Evolutionary conservation across 2,888 invertebrate species (phyloP).

Genomic region (Polymixis flavicincta): DNA sequence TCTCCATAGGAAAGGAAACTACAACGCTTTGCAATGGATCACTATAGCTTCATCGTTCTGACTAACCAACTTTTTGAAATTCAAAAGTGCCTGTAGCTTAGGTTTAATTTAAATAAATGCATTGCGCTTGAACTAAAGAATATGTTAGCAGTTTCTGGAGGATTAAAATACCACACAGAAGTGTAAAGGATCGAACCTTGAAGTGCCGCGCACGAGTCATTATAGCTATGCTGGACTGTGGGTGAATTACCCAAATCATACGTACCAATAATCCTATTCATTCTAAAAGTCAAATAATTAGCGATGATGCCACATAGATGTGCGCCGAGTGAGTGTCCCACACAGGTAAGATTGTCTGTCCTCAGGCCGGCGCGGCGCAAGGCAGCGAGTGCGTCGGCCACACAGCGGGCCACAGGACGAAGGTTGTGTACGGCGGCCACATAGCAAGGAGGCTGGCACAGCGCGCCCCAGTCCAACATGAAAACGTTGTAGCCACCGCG

Average conservation of each 20-base stretch:
- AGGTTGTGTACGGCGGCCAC: constrained; percentile 94
- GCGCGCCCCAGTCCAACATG: constrained; percentile 94
- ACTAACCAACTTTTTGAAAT: no score
- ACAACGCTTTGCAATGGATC: no score
- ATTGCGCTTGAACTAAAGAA: no score
- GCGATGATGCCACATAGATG: constrained; percentile 94
- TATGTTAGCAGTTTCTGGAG: no score
- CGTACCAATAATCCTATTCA: constrained; percentile 93
- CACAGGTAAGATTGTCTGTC: constrained; percentile 93
- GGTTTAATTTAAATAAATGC: no score
- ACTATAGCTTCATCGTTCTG: no score
- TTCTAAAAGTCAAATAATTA: constrained; percentile 93
- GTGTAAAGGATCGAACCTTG: no score
- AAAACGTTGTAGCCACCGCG: constrained; percentile 95
- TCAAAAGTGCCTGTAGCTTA: no score
- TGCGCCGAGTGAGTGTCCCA: constrained; percentile 94
- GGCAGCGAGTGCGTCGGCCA: constrained; percentile 91
- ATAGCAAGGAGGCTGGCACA: constrained; percentile 93
- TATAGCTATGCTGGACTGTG: no score
- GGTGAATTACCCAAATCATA: background rate
- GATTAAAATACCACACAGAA: no score
- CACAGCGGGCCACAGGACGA: constrained; percentile 93
- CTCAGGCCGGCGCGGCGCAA: constrained; percentile 92
- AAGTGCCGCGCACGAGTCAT: no score
- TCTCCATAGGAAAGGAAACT: no score